Evolutionary conservation across 2,113 vertebrate genomes (phyloP), one percentile per base, ranked within the genome.

Genomic region (Raphicerus campestris): DNA sequence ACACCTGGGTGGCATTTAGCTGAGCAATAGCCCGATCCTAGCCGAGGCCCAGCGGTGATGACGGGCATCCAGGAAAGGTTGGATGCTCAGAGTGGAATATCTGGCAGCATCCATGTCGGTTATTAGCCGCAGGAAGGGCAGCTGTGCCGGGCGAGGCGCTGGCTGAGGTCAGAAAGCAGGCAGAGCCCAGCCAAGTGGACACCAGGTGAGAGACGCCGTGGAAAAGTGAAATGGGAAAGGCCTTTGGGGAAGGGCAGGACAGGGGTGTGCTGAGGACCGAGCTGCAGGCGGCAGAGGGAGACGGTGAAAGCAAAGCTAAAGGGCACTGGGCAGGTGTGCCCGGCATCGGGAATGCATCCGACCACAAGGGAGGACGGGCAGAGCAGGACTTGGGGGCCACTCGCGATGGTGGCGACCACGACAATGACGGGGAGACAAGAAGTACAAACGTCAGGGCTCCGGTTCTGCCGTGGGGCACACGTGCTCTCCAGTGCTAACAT

Each of bases 41-140:
- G 70, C 87, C 0, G 6, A 15, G 55, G 84, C 56, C 15, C 1
- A 6, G 94, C 0, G 2, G 49, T 0, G 55, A 32, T 42, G 95
- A 89, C 0, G 7, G 87, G 93, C 0, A 1, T 87, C 91, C 89
- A 73, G 91, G 78, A 55, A 75, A 94, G 97, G 90, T 0, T 66
- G 94, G 85, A 55, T 45, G 91, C 77, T 92, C 70, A 24, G 35
- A 56, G 81, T 19, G 85, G 96, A 93, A 89, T 53, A 42, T 66
- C 91, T 94, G 95, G 96, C 91, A 47, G 70, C 66, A 49, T n/a
- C 91, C 2, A 7, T 28, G 39, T 42, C 0, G 0, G 82, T 77
- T 81, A 89, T n/a, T 58, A 73, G 93, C 94, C 35, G 11, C 63
- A 89, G 97, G 94, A 97, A 96, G 86, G 83, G 89, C 97, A 84